Base-by-base conservation (phyloP, 2,888 invertebrate species). In the Chrysodeixis includens region DNA sequence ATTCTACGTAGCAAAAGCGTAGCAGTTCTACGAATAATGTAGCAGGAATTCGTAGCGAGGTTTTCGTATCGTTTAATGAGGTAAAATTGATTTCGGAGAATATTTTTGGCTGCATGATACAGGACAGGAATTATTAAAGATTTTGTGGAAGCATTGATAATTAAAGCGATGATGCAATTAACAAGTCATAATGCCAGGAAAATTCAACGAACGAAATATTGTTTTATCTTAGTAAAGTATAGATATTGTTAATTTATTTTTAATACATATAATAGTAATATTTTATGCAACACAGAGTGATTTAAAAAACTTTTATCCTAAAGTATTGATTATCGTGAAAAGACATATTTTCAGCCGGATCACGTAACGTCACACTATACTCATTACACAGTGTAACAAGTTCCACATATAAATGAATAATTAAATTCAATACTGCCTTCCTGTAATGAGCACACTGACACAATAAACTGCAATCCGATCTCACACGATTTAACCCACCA, bases 1-100 rank as follows among this genome's bases (percentile, higher is more conserved):
- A 1, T 32, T 30, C 3, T n/a, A 35, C 65, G 61, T 76, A 76
- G 74, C 55, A 26, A 32, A 44, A 9, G 18, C 75, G 64, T 76
- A 74, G 66, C 73, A 3, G 52, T 65, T 62, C 78, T 70, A 77
- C 66, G 64, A 61, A 58, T 49, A 64, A 55, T 35, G 74, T 70
- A 76, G 69, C 56, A 40, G 60, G 62, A 63, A 62, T 40, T n/a
- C 1, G 40, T 35, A 35, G 35, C n/a, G n/a, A n/a, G n/a, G n/a
- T n/a, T n/a, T n/a, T n/a, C n/a, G 12, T 4, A 26, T 6, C 12
- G 12, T 4, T n/a, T n/a, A 40, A 4, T 40, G n/a, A n/a, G n/a
- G 40, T 40, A 40, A n/a, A 40, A 14, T 40, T 40, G 44, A 52
- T 52, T 65, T 44, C 56, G 22, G 44, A 52, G 20, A 51, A 22